phyloP scores from a whole-genome alignment of 2,888 invertebrate genomes.

The Esperia sulphurella region DNA sequence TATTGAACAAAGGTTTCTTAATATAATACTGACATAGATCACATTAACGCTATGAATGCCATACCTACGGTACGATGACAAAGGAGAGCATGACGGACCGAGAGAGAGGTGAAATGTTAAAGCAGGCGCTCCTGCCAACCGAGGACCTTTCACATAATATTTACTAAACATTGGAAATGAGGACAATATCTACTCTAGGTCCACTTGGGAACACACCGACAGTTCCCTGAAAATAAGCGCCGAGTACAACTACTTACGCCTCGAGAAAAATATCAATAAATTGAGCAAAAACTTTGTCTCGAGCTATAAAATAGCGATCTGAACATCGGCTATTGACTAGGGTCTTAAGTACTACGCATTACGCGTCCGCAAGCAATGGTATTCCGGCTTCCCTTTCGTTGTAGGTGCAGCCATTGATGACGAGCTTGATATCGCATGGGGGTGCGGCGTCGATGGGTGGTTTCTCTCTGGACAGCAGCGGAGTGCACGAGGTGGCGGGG shows the following conservation, averaged over 20 bases:
- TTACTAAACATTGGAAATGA: background rate
- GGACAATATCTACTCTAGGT: background rate
- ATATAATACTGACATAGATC: constrained; percentile 77
- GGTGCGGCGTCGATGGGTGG: constrained; percentile 9
- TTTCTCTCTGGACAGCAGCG: constrained; percentile 6
- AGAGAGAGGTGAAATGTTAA: background rate
- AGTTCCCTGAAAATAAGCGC: background rate
- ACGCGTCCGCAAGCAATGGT: constrained; percentile 62
- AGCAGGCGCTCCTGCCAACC: too few species aligned
- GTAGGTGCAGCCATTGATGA: constrained; percentile 59
- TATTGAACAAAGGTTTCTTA: constrained; percentile 68
- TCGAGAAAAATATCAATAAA: background rate
- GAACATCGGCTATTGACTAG: constrained; percentile 38
- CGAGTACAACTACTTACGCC: background rate
- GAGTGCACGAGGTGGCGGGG: constrained; percentile 12
- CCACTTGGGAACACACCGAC: background rate
- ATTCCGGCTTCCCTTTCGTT: constrained; percentile 54
- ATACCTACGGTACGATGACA: background rate
- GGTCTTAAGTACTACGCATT: constrained; percentile 21
- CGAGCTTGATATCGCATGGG: constrained; percentile 56
- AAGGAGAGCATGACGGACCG: background rate
- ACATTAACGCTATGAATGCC: constrained; percentile 40
- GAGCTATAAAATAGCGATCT: background rate
- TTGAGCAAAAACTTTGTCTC: background rate
- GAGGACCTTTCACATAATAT: too few species aligned